A percentile compares a stretch with the other conserved stretches of the same genome.
These are phyloP conservation scores for Nephrotoma guestfalica DNA, from an alignment of 2,888 invertebrate species.

Conservation along the genomic window DNA sequence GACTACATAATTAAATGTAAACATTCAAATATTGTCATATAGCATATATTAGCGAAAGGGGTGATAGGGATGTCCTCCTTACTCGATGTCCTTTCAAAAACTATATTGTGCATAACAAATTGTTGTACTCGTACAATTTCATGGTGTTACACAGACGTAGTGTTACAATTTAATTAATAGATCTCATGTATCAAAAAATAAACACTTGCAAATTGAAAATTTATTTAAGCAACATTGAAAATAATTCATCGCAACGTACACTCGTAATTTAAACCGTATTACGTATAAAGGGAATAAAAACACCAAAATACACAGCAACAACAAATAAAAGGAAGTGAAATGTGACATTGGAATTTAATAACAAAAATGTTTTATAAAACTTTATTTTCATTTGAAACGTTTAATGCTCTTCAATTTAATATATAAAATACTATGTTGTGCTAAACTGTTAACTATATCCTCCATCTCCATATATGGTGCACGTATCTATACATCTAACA, in stretches of 20 bases:
- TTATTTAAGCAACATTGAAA: not conserved
- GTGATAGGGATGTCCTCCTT: no score
- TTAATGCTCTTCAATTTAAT: not conserved
- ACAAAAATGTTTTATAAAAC: not conserved
- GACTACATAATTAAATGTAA: no score
- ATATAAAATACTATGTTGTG: not conserved
- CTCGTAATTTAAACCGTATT: not conserved
- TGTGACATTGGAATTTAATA: not conserved
- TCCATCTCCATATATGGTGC: not conserved
- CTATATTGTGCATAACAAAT: not conserved
- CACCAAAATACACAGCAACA: not conserved
- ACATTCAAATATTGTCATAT: no score
- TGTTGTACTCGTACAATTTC: not conserved
- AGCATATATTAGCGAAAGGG: no score
- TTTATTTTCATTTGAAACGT: not conserved
- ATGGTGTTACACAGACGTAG: not conserved
- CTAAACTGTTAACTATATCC: not conserved
- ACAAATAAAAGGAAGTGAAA: not conserved
- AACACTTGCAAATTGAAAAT: not conserved
- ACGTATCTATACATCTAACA: not conserved
- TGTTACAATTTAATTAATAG: not conserved
- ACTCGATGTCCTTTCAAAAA: no score
- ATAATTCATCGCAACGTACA: not conserved
- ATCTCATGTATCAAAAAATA: not conserved
- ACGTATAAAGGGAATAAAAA: not conserved